phyloP scores from a whole-genome alignment of 2,797 vertebrate species.

The Strix occidentalis region DNA sequence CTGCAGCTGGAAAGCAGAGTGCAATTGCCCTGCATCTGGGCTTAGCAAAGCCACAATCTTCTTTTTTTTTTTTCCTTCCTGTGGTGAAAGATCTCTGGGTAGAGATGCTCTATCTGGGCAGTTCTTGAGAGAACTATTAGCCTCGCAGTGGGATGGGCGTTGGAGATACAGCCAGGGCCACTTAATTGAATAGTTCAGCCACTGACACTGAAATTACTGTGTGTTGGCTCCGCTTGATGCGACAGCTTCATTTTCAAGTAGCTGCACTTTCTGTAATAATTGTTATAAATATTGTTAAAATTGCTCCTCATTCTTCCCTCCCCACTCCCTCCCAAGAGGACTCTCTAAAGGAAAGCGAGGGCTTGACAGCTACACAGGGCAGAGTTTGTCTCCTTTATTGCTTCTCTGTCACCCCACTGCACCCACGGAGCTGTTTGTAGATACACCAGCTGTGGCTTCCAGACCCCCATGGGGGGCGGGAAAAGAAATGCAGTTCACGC shows the following conservation, averaged over 20 bases:
- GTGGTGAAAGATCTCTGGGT: neutral
- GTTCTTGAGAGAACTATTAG: neutral
- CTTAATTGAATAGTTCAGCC: neutral
- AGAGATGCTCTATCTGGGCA: neutral
- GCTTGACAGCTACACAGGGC: neutral
- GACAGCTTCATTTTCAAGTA: neutral
- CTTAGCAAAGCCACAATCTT: neutral
- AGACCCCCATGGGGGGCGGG: neutral
- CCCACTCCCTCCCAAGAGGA: accelerated
- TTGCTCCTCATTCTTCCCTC: neutral
- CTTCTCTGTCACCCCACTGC: too few relatives aligned
- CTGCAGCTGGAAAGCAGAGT: neutral
- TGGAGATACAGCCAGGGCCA: neutral
- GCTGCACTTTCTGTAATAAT: neutral
- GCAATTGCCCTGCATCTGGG: neutral
- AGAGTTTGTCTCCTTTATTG: neutral
- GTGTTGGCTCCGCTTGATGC: neutral
- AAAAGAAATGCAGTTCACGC: neutral
- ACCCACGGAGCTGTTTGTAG: accelerated
- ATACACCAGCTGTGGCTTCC: neutral
- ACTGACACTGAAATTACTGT: neutral
- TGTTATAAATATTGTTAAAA: neutral
- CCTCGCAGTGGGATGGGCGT: neutral
- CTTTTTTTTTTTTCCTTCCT: too few relatives aligned
- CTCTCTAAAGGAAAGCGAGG: neutral